Evolutionary conservation across 2,113 vertebrate species (phyloP), one percentile per base, ranked within the genome.

Genomic region (Eidolon helvum): DNA sequence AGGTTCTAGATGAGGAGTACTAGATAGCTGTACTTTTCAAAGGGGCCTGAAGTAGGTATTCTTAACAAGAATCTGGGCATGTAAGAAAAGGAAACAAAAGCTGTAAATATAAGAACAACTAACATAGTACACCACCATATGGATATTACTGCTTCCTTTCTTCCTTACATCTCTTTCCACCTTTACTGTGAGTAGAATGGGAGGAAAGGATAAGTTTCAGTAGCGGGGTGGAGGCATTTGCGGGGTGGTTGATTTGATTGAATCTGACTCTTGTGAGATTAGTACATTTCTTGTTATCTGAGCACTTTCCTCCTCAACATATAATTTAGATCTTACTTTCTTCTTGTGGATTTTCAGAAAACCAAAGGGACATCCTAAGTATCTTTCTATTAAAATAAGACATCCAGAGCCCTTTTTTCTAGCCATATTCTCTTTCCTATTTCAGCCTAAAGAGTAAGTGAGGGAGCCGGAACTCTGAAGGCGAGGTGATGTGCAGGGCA

Each of bases 401-500:
- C 35, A 10, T 35, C 15, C 12, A 69, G n/a, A 61, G 2, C 7
- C 1, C 18, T 83, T 55, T 55, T 35, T 69, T 43, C 7, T 33
- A 19, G 19, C 16, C 7, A 4, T 12, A 26, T 12, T 78, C 16
- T 66, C 11, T 33, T 43, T 12, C 6, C 6, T 19, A 24, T 28
- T n/a, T 0, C 35, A 63, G 26, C 19, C 61, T 69, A 19, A 82
- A 55, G 15, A 83, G 28, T 4, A 65, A 61, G 12, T 3, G 16
- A 59, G 8, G 14, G 65, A 68, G 26, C 19, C 0, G 0, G 9
- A 19, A 16, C 4, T 80, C 22, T 21, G 28, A 38, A 30, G 26
- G 15, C 0, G 1, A 83, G 1, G 30, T 7, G 1, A 3, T 1
- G 2, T 8, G 4, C 0, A 65, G 35, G 40, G 30, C 9, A 66